Conservation (phyloP, 1,140 invertebrate genomes). For the Melanaphis sacchari region DNA sequence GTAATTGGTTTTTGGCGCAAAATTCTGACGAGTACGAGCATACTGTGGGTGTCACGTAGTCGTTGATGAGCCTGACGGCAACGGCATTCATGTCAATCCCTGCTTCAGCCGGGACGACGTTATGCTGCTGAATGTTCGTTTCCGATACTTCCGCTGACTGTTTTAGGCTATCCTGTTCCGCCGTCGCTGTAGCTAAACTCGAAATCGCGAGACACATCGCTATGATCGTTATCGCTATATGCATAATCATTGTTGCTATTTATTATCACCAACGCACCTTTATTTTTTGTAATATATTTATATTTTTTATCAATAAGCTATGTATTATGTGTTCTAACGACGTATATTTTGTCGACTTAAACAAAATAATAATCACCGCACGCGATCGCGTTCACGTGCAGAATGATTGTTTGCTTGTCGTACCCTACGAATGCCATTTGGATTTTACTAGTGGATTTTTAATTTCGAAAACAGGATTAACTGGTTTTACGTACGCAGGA, state of each 20-base stretch:
- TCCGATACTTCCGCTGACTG: neutral
- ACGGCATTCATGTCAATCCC: neutral
- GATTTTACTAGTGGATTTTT: slow-evolving; percentile 37
- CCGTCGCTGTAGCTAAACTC: neutral
- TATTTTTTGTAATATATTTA: neutral
- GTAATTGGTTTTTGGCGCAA: slow-evolving; percentile 35
- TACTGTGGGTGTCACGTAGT: neutral
- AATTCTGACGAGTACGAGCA: neutral
- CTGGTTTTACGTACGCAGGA: slow-evolving; percentile 7
- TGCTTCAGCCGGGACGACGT: neutral
- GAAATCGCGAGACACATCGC: neutral
- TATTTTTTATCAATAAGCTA: neutral
- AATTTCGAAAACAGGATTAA: slow-evolving; percentile 41
- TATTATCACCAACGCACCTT: neutral
- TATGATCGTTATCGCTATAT: neutral
- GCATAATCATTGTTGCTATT: slow-evolving; percentile 14
- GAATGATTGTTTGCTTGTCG: neutral
- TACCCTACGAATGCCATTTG: neutral
- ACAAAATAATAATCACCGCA: neutral
- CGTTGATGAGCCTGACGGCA: neutral
- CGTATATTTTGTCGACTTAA: neutral
- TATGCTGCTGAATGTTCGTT: neutral
- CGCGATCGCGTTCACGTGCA: neutral
- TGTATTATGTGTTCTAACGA: neutral
- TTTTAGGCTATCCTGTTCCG: neutral